Evolutionary conservation across 2,797 vertebrate species (phyloP), one percentile per base, ranked within the genome.

Genomic region (Notolepis coatsorum): DNA sequence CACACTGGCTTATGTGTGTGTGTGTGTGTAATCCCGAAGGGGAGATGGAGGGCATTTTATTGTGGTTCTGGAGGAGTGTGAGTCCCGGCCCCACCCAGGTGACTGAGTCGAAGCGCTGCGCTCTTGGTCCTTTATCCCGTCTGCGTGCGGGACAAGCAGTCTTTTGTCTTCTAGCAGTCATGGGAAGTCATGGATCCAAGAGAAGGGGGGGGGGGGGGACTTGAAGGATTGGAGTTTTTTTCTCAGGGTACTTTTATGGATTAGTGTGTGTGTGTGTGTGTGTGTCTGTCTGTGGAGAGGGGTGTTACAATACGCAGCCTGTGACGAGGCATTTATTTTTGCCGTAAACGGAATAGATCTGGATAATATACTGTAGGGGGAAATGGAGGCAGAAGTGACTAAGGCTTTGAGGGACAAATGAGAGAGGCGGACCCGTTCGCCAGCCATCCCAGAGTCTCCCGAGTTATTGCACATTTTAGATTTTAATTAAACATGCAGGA

Each of bases 401-500:
- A 64, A 61, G 58, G 68, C 62, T 85, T 78, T 82, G 73, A 82
- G 59, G 54, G 66, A 63, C 73, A 73, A 77, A 62, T 58, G 66
- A 79, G 73, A 80, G 63, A 72, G 52, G 61, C 45, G 55, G 64
- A 80, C 74, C 80, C 61, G 70, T 80, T 82, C 73, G 79, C 84
- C 81, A 79, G 81, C 68, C 31, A 79, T 61, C 55, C 77, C 75
- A 37, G 39, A 73, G 79, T 84, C 88, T 84, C 78, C 70, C 24
- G 68, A 82, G 74, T 88, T 89, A 87, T 87, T 84, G 79, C 61
- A 68, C 84, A 80, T 88, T 89, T 90, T 74, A 69, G 63, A 76
- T 88, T 92, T 91, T 89, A 92, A 92, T 93, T 89, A 90, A 92
- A 91, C 84, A 84, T 77, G 57, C 46, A 60, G 73, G 81, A 81